Percentiles rank a stretch among this genome's conserved stretches.
These are phyloP conservation scores for Cyclophora punctaria DNA, from an alignment of 2,888 invertebrate genomes.

Conservation along the genomic window DNA sequence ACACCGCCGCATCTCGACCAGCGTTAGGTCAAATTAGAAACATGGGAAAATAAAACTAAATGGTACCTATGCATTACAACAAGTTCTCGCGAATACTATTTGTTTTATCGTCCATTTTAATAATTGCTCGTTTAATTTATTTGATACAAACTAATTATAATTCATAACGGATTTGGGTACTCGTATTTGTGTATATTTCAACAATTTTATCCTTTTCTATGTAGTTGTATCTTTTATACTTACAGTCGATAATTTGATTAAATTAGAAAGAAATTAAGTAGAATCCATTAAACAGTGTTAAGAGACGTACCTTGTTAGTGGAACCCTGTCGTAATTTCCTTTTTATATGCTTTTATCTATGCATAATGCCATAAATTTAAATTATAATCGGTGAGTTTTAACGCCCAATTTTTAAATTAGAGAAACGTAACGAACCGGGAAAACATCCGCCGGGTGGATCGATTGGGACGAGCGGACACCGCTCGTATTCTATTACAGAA, in stretches of 20 bases:
- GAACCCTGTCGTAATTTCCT: conserved; percentile 45
- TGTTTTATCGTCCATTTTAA: conserved; percentile 59
- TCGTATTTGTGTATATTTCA: too few relatives aligned
- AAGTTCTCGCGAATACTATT: conserved; percentile 65
- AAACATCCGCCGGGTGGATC: conserved; percentile 34
- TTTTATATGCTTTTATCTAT: conserved; percentile 51
- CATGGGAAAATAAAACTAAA: conserved; percentile 60
- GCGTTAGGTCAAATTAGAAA: conserved; percentile 44
- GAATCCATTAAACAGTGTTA: conserved; percentile 31
- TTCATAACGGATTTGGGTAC: too few relatives aligned
- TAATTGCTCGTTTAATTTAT: conserved; percentile 47
- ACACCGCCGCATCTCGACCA: conserved; percentile 4
- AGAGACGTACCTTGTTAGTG: conserved; percentile 51
- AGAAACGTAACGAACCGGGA: conserved; percentile 57
- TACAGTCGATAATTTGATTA: conserved; percentile 14
- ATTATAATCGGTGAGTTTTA: conserved; percentile 66
- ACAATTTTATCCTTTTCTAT: too few relatives aligned
- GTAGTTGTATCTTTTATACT: conserved; percentile 2
- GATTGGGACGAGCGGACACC: conserved; percentile 37
- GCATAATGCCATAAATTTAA: conserved; percentile 62
- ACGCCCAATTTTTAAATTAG: conserved; percentile 67
- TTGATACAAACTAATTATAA: conserved; percentile 22
- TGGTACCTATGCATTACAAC: conserved; percentile 43
- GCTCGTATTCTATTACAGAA: conserved; percentile 65
- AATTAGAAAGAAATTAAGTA: conserved; percentile 31